Evolutionary conservation across 2,888 invertebrate genomes (phyloP).

Genomic region (Chaetogeoica ovagalla): DNA sequence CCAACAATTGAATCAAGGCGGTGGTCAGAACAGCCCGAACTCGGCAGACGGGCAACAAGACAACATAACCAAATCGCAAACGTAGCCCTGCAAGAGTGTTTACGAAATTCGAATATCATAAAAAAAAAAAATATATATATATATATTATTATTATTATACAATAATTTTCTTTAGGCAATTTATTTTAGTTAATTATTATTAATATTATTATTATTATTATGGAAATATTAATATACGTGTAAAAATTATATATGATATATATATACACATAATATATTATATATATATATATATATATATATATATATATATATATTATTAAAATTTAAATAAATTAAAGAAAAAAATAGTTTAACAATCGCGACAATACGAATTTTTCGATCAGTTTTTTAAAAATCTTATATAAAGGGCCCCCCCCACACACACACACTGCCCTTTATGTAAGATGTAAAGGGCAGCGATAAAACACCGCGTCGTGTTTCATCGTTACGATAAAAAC

Average conservation of each 20-base stretch:
- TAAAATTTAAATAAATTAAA: conserved; percentile 16
- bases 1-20: conserved; percentile 29
- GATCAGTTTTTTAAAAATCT: too few relatives aligned
- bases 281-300: neutral
- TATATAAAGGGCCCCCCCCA: too few relatives aligned
- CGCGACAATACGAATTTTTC: too few relatives aligned
- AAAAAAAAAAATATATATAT: neutral
- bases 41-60: conserved; percentile 36
- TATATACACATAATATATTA: neutral
- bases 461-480: too few relatives aligned
- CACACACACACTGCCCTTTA: too few relatives aligned
- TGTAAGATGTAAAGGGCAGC: too few relatives aligned
- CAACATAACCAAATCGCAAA: conserved; percentile 36
- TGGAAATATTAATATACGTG: conserved; percentile 38
- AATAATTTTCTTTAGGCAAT: conserved; percentile 28
- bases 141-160: conserved; percentile 5
- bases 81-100: conserved; percentile 9
- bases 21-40: conserved; percentile 35
- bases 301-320: neutral
- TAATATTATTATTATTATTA: conserved; percentile 25
- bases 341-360: neutral
- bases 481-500: too few relatives aligned
- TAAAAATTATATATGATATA: conserved; percentile 5
- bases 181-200: conserved; percentile 46
- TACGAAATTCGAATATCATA: neutral